Conservation (phyloP, 2,888 invertebrate genomes). For the Drosophila prostipennis region DNA sequence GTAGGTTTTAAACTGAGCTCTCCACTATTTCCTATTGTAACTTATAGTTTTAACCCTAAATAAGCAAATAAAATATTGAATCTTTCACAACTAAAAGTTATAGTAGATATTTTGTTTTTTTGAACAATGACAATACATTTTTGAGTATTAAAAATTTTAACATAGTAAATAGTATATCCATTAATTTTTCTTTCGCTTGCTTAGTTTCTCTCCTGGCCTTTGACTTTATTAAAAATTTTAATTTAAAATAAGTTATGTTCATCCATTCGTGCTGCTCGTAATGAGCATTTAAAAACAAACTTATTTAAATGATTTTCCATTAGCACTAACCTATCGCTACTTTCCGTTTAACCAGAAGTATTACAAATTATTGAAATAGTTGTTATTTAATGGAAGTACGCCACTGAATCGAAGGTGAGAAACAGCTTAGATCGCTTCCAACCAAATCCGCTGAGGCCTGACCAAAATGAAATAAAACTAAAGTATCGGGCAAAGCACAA, state of each 20-base stretch:
- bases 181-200: no score
- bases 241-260: background rate
- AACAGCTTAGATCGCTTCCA: constrained; percentile 18
- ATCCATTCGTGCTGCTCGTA: background rate
- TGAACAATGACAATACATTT: no score
- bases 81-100: no score
- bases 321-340: constrained; percentile 5
- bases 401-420: constrained; percentile 40
- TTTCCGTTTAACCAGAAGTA: constrained; percentile 10
- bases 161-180: no score
- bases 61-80: no score
- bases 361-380: background rate
- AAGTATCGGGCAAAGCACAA: background rate
- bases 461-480: constrained; percentile 9
- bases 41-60: no score
- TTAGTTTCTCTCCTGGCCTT: no score
- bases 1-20: no score
- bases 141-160: no score
- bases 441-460: constrained; percentile 22
- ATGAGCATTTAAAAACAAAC: constrained; percentile 29
- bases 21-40: no score
- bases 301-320: constrained; percentile 26
- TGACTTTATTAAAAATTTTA: no score
- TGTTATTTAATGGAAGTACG: constrained; percentile 15
- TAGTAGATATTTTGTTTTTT: no score